Conservation (phyloP, 2,888 invertebrate genomes). For the Cordylochernes scorpioides region DNA sequence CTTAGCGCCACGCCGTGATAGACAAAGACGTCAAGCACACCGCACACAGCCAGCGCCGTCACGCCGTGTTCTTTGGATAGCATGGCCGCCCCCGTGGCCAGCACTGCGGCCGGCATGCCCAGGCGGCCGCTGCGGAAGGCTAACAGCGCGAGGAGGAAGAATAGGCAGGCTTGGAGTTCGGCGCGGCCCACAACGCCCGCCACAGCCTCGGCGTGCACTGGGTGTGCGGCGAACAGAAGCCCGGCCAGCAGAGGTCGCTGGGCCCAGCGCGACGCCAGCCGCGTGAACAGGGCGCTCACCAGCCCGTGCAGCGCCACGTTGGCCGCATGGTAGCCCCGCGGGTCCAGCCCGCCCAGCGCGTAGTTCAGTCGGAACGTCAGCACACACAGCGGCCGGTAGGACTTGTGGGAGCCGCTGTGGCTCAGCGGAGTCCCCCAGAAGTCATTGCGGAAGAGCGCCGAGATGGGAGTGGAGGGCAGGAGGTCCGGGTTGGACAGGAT, state of each 20-base stretch:
- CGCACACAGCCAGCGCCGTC: slow-evolving; percentile 67
- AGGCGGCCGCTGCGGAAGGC: slow-evolving; percentile 29
- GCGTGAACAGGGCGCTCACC: slow-evolving; percentile 54
- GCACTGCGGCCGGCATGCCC: slow-evolving; percentile 25
- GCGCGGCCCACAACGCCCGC: slow-evolving; percentile 89
- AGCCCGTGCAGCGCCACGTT: slow-evolving; percentile 61
- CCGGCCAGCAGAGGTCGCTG: slow-evolving; percentile 34
- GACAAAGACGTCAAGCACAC: slow-evolving; percentile 53
- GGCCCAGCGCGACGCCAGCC: slow-evolving; percentile 17
- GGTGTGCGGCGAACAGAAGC: slow-evolving; percentile 71
- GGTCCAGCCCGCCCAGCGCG: slow-evolving; percentile 38
- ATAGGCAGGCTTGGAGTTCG: slow-evolving; percentile 72
- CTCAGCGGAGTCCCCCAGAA: slow-evolving; percentile 91
- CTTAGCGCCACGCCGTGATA: slow-evolving; percentile 20
- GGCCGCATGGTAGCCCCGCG: slow-evolving; percentile 56
- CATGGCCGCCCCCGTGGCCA: slow-evolving; percentile 48
- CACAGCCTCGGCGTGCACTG: slow-evolving; percentile 87
- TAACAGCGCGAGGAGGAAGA: slow-evolving; percentile 62
- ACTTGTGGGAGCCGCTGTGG: slow-evolving; percentile 83
- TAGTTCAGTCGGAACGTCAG: slow-evolving; percentile 57
- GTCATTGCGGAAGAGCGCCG: slow-evolving; percentile 59
- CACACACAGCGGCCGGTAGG: slow-evolving; percentile 74
- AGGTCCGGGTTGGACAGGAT: slow-evolving; percentile 83
- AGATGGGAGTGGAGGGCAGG: slow-evolving; percentile 51
- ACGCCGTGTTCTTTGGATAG: slow-evolving; percentile 86